A percentile compares a stretch with the other conserved stretches of the same genome.
phyloP scores from a whole-genome alignment of 2,797 vertebrate species.

The Linurgus olivaceus region DNA sequence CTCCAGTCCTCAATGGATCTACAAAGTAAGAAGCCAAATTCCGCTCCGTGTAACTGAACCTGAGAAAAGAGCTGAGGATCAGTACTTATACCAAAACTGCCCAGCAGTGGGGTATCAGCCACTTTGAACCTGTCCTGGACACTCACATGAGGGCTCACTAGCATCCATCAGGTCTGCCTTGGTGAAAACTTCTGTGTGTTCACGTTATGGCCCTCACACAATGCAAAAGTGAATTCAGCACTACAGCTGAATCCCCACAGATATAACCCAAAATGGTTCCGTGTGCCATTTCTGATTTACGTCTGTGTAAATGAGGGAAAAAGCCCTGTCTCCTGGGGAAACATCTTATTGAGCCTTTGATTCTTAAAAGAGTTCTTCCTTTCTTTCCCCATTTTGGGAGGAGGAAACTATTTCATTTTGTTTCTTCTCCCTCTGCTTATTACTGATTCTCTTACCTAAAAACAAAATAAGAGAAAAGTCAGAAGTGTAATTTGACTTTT shows the following conservation, averaged over 20 bases:
- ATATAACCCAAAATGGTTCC: background rate
- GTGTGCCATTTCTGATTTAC: background rate
- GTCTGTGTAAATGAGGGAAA: background rate
- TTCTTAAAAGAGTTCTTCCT: background rate
- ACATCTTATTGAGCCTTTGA: background rate
- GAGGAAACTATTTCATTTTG: background rate
- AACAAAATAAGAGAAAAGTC: background rate
- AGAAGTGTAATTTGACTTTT: background rate
- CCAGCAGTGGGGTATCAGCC: background rate
- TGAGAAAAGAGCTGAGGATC: background rate
- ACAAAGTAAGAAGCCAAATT: background rate
- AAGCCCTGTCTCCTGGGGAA: background rate
- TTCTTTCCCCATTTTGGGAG: background rate
- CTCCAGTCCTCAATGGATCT: background rate
- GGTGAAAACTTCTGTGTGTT: background rate
- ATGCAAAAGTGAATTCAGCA: background rate
- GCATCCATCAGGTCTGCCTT: background rate
- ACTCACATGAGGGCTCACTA: background rate
- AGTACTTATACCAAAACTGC: background rate
- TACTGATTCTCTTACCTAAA: background rate
- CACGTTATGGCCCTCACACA: fast-evolving
- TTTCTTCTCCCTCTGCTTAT: background rate
- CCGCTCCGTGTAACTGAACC: background rate
- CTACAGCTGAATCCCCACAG: background rate
- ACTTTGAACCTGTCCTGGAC: background rate